Conservation (phyloP, 2,888 invertebrate species). For the Sphaerophoria rueppellii region DNA sequence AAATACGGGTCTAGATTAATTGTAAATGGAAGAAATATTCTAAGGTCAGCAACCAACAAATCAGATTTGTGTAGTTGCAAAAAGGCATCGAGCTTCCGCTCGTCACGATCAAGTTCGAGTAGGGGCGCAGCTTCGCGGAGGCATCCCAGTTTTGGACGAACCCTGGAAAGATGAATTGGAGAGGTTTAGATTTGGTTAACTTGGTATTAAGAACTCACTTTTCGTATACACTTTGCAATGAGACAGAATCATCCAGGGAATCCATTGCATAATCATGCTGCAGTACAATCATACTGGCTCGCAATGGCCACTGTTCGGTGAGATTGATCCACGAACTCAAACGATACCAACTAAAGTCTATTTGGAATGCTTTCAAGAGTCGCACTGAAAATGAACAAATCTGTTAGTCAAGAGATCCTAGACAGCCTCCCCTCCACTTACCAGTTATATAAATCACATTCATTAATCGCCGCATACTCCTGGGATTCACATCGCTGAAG, state of each 20-base stretch:
- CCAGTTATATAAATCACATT: conserved; percentile 98
- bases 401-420: not conserved
- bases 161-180: conserved; percentile 83
- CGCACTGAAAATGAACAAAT: conserved; percentile 86
- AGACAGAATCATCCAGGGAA: conserved; percentile 91
- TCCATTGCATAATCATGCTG: conserved; percentile 96
- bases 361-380: conserved; percentile 97
- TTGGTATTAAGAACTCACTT: conserved; percentile 86
- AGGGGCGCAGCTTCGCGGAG: conserved; percentile 94
- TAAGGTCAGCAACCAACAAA: conserved; percentile 92
- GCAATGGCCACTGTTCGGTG: conserved; percentile 99
- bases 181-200: not conserved
- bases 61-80: conserved; percentile 93
- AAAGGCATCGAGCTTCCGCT: conserved; percentile 96
- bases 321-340: conserved; percentile 99
- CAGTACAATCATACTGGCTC: conserved; percentile 98
- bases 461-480: conserved; percentile 97
- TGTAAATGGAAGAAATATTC: conserved; percentile 98
- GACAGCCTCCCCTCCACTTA: conserved; percentile 77
- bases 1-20: conserved; percentile 99
- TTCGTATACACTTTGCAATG: conserved; percentile 95
- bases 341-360: conserved; percentile 99
- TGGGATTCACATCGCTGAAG: conserved; percentile 99
- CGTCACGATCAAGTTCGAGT: conserved; percentile 96
- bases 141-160: conserved; percentile 90